Conservation (phyloP, 1,140 invertebrate species). For the Wasmannia auropunctata region DNA sequence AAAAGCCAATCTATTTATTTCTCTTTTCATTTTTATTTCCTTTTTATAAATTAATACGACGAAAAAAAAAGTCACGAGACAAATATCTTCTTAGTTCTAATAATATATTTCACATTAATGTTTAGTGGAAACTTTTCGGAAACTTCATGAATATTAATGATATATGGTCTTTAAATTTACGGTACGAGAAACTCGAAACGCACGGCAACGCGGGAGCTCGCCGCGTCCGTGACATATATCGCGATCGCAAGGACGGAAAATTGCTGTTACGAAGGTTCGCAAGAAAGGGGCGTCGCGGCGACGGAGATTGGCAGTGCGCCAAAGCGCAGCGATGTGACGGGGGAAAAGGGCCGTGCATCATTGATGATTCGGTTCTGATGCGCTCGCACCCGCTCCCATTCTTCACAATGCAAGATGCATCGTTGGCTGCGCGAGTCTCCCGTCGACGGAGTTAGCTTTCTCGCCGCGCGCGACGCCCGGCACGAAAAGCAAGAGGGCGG, state of each 20-base stretch:
- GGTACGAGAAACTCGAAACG: conserved; percentile 31
- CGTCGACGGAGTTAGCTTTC: conserved; percentile 14
- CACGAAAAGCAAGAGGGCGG: background rate
- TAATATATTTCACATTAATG: background rate
- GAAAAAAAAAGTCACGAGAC: background rate
- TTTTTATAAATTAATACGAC: background rate
- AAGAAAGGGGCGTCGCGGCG: conserved; percentile 24
- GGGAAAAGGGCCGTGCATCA: conserved; percentile 68
- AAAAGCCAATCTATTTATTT: background rate
- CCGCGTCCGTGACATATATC: conserved; percentile 38
- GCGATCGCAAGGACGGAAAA: conserved; percentile 25
- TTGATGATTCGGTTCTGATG: conserved; percentile 71
- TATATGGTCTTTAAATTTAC: background rate
- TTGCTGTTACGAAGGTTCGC: conserved; percentile 1
- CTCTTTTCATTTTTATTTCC: background rate
- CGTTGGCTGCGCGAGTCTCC: conserved; percentile 27
- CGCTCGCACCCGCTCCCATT: conserved; percentile 35
- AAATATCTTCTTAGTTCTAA: background rate
- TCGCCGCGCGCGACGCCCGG: conserved; percentile 1
- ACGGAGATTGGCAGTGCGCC: conserved; percentile 69
- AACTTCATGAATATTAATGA: background rate
- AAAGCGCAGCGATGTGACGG: conserved; percentile 60
- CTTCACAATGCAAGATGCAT: conserved; percentile 50
- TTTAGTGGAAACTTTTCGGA: background rate
- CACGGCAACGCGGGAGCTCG: conserved; percentile 16